Evolutionary conservation across 2,113 vertebrate genomes (phyloP), one percentile per base, ranked within the genome.

Genomic region (Gambusia affinis): DNA sequence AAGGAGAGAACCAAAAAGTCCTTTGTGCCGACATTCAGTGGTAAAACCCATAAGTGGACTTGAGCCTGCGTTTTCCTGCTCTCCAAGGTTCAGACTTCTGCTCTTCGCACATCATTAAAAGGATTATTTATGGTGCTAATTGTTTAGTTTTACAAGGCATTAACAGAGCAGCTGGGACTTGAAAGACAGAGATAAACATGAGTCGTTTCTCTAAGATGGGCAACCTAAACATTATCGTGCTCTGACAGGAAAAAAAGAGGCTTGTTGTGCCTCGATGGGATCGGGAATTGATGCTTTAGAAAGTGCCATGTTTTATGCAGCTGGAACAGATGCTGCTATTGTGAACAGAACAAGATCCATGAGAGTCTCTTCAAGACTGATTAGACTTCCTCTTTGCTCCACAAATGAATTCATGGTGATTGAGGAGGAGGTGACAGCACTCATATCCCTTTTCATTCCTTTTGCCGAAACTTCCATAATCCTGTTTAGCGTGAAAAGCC

Each of bases 91-190:
- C 51, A 14, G 19, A 62, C 19, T 79, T 62, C 60, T 68, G 62
- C 60, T 64, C 60, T 74, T 66, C 67, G 74, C 60, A 35, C 27
- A 76, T 71, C 71, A 76, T 83, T 29, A 37, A 12, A 69, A 60
- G 67, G 70, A 80, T 81, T 80, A 87, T 86, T 85, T 84, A 67
- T 79, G 62, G 54, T 65, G 33, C 68, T 77, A 86, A 88, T 85
- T 89, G 73, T 67, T 28, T 63, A 76, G 70, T 82, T 92, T 84
- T 78, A 66, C 74, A 78, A 84, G 85, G 73, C 87, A 86, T 91
- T 79, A 89, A 71, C 70, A 76, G 84, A 92, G 89, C 93, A 94
- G 93, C 94, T 95, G 93, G 75, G 87, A 81, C 89, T 92, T 87
- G 85, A 91, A 88, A 91, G 89, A 91, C 83, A 85, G 89, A 88